Base-by-base conservation (phyloP, 1,140 invertebrate genomes). In the Zelostemma sp. region DNA sequence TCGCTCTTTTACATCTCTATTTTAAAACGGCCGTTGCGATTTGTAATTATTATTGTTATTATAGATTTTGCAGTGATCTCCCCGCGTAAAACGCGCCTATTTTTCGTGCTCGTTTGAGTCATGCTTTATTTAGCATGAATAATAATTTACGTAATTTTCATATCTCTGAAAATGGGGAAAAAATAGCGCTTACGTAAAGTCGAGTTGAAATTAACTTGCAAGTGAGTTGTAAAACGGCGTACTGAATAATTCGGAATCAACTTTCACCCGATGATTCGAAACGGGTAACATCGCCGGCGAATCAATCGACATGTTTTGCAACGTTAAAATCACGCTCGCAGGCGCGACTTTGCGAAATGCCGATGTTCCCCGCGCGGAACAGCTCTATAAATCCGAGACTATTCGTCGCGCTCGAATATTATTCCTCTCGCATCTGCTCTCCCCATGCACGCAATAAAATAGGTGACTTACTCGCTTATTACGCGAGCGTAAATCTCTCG, bases 391-490 rank as follows among this genome's bases (percentile, higher is more conserved):
- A 46, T 46, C 17, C 43, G 16, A 8, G 12, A 19, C 43, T 46
- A 46, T 46, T 46, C 43, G 43, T 46, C 46, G 46, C 21, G 19
- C 14, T 51, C 28, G 50, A 54, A 45, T 51, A 60, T 51, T 55
- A 63, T 63, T 35, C 31, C 38, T 16, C 19, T n/a, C n/a, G 51
- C 33, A 15, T 46, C 54, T 56, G 35, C 35, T 2, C 35, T 38
- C 35, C 14, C 9, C 35, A 12, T 38, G 35, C 2, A 38, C 9
- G 35, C 14, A 46, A 58, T 41, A 53, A 58, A 65, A 25, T 33
- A 38, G 11, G 19, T 33, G 48, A 57, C 38, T 53, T 53, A 47
- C 54, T 65, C 55, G 38, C 41, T 64, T 57, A 64, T 64, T 64
- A 63, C 45, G 45, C 14, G 43, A 6, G 51, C 15, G 16, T 51